Conservation (phyloP, 2,113 vertebrate genomes). For the Menidia beryllina region DNA sequence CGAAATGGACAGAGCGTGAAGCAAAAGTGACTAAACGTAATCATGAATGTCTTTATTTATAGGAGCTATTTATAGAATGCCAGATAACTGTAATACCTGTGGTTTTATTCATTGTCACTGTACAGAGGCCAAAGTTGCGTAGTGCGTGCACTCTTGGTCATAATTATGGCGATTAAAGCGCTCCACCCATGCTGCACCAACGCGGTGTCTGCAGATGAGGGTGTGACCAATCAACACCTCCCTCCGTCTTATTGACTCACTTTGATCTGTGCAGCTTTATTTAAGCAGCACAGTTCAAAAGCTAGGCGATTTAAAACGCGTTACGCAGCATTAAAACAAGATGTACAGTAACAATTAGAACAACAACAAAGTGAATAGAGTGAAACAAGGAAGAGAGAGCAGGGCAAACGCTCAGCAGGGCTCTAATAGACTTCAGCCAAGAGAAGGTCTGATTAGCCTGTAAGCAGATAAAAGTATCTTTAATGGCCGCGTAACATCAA, state of each 20-base stretch:
- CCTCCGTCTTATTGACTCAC: not conserved
- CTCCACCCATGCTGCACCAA: not conserved
- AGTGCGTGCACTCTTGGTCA: not conserved
- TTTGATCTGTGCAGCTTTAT: no score
- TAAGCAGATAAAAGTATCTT: not conserved
- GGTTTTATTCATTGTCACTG: not conserved
- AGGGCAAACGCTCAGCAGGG: not conserved
- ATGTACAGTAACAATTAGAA: no score
- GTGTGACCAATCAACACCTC: not conserved
- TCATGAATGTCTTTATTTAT: not conserved
- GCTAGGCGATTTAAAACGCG: no score
- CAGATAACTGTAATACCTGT: not conserved
- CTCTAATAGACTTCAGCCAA: not conserved
- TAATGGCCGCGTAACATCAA: not conserved
- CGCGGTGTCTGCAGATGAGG: not conserved
- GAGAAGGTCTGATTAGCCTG: not conserved
- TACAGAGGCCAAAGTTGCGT: not conserved
- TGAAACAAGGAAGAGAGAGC: not conserved
- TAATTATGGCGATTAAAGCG: not conserved
- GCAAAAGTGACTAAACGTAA: slow-evolving; percentile 2
- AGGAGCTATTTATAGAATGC: not conserved
- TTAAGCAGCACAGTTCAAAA: not conserved
- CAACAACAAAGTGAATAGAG: no score
- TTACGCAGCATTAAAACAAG: no score
- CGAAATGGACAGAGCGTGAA: not conserved